Conservation (phyloP, 2,888 invertebrate species). For the Caenorhabditis japonica region DNA sequence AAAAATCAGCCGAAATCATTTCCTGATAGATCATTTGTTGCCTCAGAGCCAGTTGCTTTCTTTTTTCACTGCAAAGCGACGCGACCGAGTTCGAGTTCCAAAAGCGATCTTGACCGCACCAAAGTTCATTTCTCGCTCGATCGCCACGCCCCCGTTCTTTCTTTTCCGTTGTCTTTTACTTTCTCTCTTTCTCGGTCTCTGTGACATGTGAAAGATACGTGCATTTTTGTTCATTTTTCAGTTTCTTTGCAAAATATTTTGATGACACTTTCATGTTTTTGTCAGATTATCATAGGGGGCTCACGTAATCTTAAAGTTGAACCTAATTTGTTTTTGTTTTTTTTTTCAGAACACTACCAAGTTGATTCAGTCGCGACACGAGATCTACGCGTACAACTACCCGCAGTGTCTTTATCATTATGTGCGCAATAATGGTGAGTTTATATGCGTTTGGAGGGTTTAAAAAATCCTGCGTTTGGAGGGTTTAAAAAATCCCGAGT, state of each 20-base stretch:
- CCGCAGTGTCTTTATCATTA: slow-evolving; percentile 72
- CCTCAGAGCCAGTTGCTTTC: not conserved
- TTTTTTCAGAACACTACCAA: slow-evolving; percentile 55
- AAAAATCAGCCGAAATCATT: no score
- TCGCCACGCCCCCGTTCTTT: slow-evolving; percentile 4
- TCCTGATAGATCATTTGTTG: no score
- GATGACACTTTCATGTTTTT: no score
- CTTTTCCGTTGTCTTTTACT: no score
- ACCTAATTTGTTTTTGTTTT: not conserved
- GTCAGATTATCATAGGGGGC: no score
- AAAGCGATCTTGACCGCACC: slow-evolving; percentile 33
- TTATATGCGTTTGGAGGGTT: not conserved
- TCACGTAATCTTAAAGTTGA: no score
- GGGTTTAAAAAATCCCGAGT: no score
- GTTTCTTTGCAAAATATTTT: no score
- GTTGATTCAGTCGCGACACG: slow-evolving; percentile 89
- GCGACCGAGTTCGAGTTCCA: slow-evolving; percentile 21
- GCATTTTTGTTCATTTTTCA: slow-evolving; percentile 6
- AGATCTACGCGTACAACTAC: slow-evolving; percentile 77
- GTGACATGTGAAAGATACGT: slow-evolving; percentile 37
- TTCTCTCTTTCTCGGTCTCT: slow-evolving; percentile 18
- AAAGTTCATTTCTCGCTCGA: slow-evolving; percentile 41
- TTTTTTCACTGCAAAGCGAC: not conserved
- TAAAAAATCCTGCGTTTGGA: no score
- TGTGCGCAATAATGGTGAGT: slow-evolving; percentile 69